Percentiles rank a stretch among this genome's conserved stretches.
Evolutionary conservation across 1,140 invertebrate species (phyloP).

Genomic region (Drosophila sp.): DNA sequence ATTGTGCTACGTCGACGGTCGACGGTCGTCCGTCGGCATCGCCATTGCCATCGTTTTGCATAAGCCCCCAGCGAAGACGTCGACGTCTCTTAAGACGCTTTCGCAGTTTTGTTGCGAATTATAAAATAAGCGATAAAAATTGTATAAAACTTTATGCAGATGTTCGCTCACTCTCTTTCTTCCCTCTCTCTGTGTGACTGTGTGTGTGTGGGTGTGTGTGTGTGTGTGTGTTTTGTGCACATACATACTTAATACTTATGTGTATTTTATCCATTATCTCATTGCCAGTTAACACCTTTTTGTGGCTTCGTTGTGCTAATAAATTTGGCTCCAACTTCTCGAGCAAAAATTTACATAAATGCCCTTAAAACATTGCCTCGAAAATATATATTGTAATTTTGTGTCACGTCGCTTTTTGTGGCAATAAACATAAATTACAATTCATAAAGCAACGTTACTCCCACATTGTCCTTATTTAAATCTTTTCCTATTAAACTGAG

Average conservation of each 20-base stretch:
- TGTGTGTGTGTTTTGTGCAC: slow-evolving; percentile 14
- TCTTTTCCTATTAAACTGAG: not conserved
- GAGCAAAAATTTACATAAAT: slow-evolving; percentile 47
- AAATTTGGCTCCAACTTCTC: slow-evolving; percentile 49
- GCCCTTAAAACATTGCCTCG: slow-evolving; percentile 27
- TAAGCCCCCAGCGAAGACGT: slow-evolving; percentile 58
- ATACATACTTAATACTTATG: slow-evolving; percentile 47
- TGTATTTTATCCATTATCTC: slow-evolving; percentile 66
- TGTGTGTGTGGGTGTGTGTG: not conserved
- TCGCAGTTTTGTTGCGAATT: slow-evolving; percentile 75
- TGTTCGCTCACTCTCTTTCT: slow-evolving; percentile 26
- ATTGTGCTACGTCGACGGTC: slow-evolving; percentile 75
- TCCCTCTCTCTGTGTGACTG: too few relatives aligned
- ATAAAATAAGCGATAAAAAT: slow-evolving; percentile 83
- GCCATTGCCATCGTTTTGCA: slow-evolving; percentile 62
- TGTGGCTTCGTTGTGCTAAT: slow-evolving; percentile 58
- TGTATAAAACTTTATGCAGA: slow-evolving; percentile 78
- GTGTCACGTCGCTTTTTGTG: slow-evolving; percentile 25
- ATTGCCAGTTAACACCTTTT: slow-evolving; percentile 77
- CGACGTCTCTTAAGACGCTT: slow-evolving; percentile 62
- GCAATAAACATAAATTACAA: slow-evolving; percentile 44
- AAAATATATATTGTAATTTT: slow-evolving; percentile 38
- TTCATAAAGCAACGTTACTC: slow-evolving; percentile 11
- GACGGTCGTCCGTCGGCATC: too few relatives aligned
- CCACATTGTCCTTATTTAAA: slow-evolving; percentile 2